These are phyloP conservation scores for Dromiciops gliroides DNA, from an alignment of 2,113 vertebrate species.

Conservation along the genomic window DNA sequence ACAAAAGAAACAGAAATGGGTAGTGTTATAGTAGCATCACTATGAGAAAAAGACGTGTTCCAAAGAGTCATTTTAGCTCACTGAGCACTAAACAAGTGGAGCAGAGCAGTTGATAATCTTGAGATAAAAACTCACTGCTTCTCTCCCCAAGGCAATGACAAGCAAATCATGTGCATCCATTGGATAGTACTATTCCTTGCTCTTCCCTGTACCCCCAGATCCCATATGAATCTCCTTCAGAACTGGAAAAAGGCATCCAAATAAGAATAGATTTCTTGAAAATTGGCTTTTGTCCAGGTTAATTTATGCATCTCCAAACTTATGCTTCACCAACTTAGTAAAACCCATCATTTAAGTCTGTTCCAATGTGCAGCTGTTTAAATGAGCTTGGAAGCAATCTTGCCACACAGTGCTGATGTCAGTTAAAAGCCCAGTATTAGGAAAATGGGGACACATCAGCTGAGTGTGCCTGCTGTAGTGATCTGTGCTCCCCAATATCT, in stretches of 20 bases:
- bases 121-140: slow-evolving; percentile 36
- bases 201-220: not conserved
- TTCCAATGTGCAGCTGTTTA: slow-evolving; percentile 73
- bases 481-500: slow-evolving; percentile 56
- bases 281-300: slow-evolving; percentile 67
- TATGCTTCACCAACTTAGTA: slow-evolving; percentile 74
- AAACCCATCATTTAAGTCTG: slow-evolving; percentile 68
- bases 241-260: slow-evolving; percentile 11
- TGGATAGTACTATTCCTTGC: not conserved
- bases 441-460: slow-evolving; percentile 67
- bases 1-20: slow-evolving; percentile 56
- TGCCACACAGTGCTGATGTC: slow-evolving; percentile 63
- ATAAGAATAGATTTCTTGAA: slow-evolving; percentile 62
- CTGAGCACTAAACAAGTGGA: slow-evolving; percentile 47
- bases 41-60: slow-evolving; percentile 59
- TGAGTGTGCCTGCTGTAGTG: slow-evolving; percentile 57
- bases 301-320: slow-evolving; percentile 70
- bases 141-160: slow-evolving; percentile 45
- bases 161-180: not conserved
- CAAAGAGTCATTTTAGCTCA: slow-evolving; percentile 39
- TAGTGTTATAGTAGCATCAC: slow-evolving; percentile 40
- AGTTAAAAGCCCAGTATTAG: slow-evolving; percentile 74
- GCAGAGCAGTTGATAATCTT: slow-evolving; percentile 45
- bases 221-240: not conserved
- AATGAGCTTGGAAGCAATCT: slow-evolving; percentile 78